phyloP scores from a whole-genome alignment of 2,797 vertebrate species.

The Esox masquinongy region DNA sequence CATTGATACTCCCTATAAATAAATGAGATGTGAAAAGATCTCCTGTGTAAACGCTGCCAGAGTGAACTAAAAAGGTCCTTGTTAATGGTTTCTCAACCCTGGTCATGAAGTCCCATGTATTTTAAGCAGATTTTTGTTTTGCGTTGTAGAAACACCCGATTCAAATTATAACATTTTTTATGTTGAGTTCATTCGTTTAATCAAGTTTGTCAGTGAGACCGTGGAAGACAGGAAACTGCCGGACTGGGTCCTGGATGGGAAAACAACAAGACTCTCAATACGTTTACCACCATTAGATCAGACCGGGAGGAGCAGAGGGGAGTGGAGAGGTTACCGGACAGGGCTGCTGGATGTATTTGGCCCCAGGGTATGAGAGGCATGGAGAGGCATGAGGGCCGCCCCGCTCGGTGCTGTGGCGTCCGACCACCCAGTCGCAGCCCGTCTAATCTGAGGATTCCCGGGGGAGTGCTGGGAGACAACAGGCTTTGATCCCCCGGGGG shows the following conservation, averaged over 20 bases:
- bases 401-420: too few relatives aligned
- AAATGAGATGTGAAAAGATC: too few relatives aligned
- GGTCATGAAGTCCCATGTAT: background rate
- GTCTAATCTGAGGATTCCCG: too few relatives aligned
- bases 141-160: background rate
- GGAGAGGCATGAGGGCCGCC: too few relatives aligned
- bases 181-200: too few relatives aligned
- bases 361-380: background rate
- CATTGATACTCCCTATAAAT: background rate
- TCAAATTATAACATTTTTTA: background rate
- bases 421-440: too few relatives aligned
- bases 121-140: background rate
- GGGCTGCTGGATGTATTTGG: background rate
- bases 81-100: background rate
- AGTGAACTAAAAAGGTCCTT: background rate
- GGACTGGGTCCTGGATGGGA: too few relatives aligned
- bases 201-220: too few relatives aligned
- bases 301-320: constrained; percentile 34
- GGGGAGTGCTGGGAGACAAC: background rate
- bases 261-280: too few relatives aligned
- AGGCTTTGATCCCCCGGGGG: background rate
- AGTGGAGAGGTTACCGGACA: background rate
- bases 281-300: too few relatives aligned
- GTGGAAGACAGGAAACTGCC: background rate
- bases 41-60: too few relatives aligned